Conservation (phyloP, 2,797 vertebrate genomes). For the Syndactyla subalaris region DNA sequence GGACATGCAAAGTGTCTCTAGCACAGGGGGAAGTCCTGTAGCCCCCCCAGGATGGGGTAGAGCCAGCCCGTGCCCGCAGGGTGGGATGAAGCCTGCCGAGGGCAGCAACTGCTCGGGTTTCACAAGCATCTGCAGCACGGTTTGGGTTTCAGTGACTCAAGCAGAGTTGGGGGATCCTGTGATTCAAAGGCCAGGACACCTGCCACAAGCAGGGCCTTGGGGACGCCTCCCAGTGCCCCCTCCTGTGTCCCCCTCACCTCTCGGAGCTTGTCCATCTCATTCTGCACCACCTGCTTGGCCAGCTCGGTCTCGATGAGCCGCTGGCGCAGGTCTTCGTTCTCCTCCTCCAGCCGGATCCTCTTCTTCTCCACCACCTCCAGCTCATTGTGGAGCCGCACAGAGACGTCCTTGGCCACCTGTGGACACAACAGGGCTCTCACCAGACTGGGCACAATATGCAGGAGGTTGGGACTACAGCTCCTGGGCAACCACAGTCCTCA, state of each 20-base stretch:
- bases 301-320: conserved; percentile 92
- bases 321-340: conserved; percentile 93
- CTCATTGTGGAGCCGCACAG: conserved; percentile 93
- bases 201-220: neutral
- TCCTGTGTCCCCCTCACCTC: conserved; percentile 79
- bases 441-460: accelerated
- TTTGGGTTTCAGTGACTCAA: neutral
- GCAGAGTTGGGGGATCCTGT: neutral
- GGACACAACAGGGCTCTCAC: neutral
- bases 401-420: conserved; percentile 97
- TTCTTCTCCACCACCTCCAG: conserved; percentile 93
- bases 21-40: accelerated
- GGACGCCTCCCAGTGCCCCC: accelerated
- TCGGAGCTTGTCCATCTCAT: conserved; percentile 92
- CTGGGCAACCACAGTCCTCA: neutral
- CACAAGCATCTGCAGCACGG: neutral
- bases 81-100: neutral
- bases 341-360: conserved; percentile 88
- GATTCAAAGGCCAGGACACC: neutral
- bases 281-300: conserved; percentile 95
- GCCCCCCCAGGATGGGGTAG: accelerated
- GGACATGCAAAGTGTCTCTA: neutral
- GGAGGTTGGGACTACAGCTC: neutral
- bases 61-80: accelerated
- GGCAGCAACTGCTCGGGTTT: neutral